phyloP scores from a whole-genome alignment of 2,888 invertebrate genomes.

The Orgyia antiqua region DNA sequence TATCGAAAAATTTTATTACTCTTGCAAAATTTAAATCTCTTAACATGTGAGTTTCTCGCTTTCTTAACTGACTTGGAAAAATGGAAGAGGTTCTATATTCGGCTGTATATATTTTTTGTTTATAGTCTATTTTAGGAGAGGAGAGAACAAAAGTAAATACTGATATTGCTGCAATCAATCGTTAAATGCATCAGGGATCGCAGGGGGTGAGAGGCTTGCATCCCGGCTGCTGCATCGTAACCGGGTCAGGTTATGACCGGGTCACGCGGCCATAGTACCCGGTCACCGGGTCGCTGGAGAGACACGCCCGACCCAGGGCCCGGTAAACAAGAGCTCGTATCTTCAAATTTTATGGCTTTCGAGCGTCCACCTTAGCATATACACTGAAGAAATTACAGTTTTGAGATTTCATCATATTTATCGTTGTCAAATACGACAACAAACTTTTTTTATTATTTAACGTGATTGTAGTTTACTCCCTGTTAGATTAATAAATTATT shows the following conservation, averaged over 20 bases:
- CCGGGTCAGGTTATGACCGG: conserved; percentile 60
- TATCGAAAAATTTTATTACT: too few relatives aligned
- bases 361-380: conserved; percentile 14
- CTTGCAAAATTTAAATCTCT: too few relatives aligned
- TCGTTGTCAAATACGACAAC: too few relatives aligned
- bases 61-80: too few relatives aligned
- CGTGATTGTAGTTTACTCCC: too few relatives aligned
- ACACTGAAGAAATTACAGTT: background rate
- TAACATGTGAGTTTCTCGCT: too few relatives aligned
- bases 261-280: conserved; percentile 53
- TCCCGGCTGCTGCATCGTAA: conserved; percentile 36
- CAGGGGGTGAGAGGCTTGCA: conserved; percentile 31
- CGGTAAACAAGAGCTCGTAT: conserved; percentile 20
- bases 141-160: conserved; percentile 21
- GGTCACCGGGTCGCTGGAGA: conserved; percentile 25
- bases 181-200: conserved; percentile 38
- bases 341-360: conserved; percentile 30
- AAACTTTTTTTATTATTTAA: too few relatives aligned
- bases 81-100: too few relatives aligned
- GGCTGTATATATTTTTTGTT: too few relatives aligned
- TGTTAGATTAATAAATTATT: too few relatives aligned
- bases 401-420: background rate
- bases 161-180: conserved; percentile 50
- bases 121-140: too few relatives aligned
- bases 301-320: conserved; percentile 31